phyloP scores from a whole-genome alignment of 2,113 vertebrate genomes.

The Amphiprion ocellaris region DNA sequence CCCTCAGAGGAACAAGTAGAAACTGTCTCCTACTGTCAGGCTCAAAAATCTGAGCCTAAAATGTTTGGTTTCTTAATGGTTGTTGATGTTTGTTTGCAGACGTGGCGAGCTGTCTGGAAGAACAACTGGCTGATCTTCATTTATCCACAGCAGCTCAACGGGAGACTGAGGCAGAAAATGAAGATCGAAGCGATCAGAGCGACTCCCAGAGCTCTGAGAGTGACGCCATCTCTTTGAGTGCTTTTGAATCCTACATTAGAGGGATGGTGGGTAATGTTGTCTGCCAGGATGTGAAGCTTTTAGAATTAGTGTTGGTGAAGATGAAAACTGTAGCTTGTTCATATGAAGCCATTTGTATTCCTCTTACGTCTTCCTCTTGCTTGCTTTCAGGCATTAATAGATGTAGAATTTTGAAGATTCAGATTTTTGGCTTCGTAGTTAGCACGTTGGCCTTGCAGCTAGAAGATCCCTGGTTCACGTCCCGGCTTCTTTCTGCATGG shows the following conservation, averaged over 20 bases:
- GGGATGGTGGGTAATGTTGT: conserved; percentile 69
- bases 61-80: neutral
- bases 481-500: no score
- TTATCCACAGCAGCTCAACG: conserved; percentile 38
- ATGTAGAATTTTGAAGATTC: neutral
- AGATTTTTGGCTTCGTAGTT: no score
- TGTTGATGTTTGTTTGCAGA: conserved; percentile 33
- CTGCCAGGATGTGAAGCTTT: neutral
- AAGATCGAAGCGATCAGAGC: conserved; percentile 44
- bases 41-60: neutral
- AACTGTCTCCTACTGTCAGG: no score
- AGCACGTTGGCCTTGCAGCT: no score
- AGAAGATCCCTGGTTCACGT: no score
- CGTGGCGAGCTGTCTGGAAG: conserved; percentile 70
- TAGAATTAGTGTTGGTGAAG: no score
- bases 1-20: no score
- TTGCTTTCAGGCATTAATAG: no score
- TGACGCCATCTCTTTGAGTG: conserved; percentile 37
- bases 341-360: no score
- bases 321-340: no score
- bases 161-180: conserved; percentile 53
- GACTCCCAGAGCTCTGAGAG: conserved; percentile 41
- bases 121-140: conserved; percentile 65
- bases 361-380: no score
- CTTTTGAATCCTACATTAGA: conserved; percentile 73